A percentile compares a stretch with the other conserved stretches of the same genome.
Conservation (phyloP, 2,797 vertebrate genomes). For the Rhabdomys pumilio region DNA sequence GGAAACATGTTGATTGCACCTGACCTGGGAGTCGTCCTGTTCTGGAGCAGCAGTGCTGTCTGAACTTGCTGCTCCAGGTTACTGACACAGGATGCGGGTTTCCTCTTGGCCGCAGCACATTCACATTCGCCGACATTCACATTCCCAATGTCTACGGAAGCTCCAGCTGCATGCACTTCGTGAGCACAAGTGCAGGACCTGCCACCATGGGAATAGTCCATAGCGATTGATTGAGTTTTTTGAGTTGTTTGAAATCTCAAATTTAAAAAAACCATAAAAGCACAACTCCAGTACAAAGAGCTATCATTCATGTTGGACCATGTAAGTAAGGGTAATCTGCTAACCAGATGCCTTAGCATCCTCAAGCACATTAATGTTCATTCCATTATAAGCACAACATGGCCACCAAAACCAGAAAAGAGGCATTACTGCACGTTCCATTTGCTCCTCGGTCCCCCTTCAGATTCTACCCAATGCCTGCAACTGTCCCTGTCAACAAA, state of each 20-base stretch:
- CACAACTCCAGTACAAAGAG: neutral
- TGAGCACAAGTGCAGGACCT: neutral
- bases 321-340: neutral
- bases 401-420: neutral
- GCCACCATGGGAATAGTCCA: neutral
- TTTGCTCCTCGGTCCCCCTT: neutral
- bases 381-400: neutral
- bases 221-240: neutral
- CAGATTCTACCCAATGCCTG: neutral
- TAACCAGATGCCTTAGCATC: neutral
- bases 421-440: neutral
- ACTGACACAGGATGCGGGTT: neutral
- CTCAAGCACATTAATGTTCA: neutral
- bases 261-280: neutral
- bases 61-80: neutral
- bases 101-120: rapidly evolving
- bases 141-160: neutral
- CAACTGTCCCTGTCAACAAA: neutral
- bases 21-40: neutral
- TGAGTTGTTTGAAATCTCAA: constrained; percentile 27
- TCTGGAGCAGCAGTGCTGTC: neutral
- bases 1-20: neutral
- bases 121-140: neutral
- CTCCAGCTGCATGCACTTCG: neutral
- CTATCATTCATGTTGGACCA: neutral